Percentiles rank a stretch among this genome's conserved stretches.
phyloP scores from a whole-genome alignment of 2,888 invertebrate species.

The Zele albiditarsus region DNA sequence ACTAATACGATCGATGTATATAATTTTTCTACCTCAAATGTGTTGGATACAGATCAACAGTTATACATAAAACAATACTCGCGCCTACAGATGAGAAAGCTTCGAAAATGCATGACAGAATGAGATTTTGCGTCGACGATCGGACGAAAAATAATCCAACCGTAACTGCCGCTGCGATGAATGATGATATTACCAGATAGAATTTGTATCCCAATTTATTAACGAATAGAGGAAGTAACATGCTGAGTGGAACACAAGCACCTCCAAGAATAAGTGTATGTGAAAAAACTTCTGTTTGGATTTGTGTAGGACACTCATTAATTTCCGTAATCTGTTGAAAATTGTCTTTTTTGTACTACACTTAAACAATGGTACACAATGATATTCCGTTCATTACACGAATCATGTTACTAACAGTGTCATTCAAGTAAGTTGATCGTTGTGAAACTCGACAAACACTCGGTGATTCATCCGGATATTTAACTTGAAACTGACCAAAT shows the following conservation, averaged over 20 bases:
- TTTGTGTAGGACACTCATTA: constrained; percentile 76
- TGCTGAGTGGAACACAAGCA: constrained; percentile 83
- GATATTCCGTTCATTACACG: neutral
- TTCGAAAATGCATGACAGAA: constrained; percentile 85
- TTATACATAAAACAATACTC: constrained; percentile 84
- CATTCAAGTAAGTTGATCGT: neutral
- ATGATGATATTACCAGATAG: constrained; percentile 84
- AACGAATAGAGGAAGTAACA: constrained; percentile 83
- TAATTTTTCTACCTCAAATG: constrained; percentile 86
- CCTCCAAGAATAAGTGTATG: constrained; percentile 84
- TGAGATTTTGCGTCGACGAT: constrained; percentile 82
- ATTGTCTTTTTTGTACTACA: neutral
- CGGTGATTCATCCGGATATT: constrained; percentile 79
- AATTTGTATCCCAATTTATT: constrained; percentile 85
- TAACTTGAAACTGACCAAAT: constrained; percentile 82
- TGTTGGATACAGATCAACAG: constrained; percentile 87
- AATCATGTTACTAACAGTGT: constrained; percentile 30
- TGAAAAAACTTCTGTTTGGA: constrained; percentile 80
- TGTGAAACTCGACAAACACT: constrained; percentile 83
- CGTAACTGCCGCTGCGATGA: constrained; percentile 81
- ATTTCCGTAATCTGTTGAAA: neutral
- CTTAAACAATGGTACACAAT: too few relatives aligned
- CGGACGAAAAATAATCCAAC: constrained; percentile 84
- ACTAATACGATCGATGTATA: neutral
- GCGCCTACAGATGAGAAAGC: constrained; percentile 85